These are phyloP conservation scores for Drosophila mimica DNA, from an alignment of 2,888 invertebrate species.

Conservation along the genomic window DNA sequence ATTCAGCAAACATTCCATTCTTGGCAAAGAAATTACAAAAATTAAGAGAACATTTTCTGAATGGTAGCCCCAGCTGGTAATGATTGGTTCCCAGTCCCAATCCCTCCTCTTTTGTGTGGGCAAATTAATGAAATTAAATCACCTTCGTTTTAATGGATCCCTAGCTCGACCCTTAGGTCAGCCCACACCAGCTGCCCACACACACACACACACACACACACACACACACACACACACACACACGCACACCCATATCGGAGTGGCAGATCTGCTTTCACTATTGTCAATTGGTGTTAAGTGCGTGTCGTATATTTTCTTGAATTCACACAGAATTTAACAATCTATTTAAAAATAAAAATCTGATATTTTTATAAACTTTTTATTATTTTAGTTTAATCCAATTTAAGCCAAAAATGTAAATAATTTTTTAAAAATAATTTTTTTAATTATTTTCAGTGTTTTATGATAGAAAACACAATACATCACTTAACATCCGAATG, in stretches of 20 bases:
- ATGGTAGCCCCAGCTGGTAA: conserved; percentile 16
- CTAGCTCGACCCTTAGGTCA: conserved; percentile 31
- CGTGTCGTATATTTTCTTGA: not conserved
- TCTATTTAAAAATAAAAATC: not conserved
- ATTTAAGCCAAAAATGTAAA: not conserved
- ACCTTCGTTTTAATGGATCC: conserved; percentile 66
- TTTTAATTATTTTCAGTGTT: not conserved
- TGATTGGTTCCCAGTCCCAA: conserved; percentile 1
- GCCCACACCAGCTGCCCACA: not conserved
- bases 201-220: not conserved
- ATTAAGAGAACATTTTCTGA: conserved; percentile 65
- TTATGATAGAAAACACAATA: not conserved
- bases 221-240: not conserved
- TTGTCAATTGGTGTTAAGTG: not conserved
- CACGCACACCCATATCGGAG: conserved; percentile 29
- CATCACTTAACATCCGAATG: conserved; percentile 4
- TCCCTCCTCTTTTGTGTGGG: conserved; percentile 29
- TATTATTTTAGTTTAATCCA: not conserved
- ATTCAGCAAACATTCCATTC: not conserved
- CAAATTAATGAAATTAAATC: conserved; percentile 78
- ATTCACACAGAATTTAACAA: not conserved
- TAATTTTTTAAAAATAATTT: not conserved
- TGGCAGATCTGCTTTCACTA: conserved; percentile 24
- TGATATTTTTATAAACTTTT: not conserved
- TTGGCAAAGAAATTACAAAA: conserved; percentile 66